Base-by-base conservation (phyloP, 1,140 invertebrate species). In the Cephus cinctus region DNA sequence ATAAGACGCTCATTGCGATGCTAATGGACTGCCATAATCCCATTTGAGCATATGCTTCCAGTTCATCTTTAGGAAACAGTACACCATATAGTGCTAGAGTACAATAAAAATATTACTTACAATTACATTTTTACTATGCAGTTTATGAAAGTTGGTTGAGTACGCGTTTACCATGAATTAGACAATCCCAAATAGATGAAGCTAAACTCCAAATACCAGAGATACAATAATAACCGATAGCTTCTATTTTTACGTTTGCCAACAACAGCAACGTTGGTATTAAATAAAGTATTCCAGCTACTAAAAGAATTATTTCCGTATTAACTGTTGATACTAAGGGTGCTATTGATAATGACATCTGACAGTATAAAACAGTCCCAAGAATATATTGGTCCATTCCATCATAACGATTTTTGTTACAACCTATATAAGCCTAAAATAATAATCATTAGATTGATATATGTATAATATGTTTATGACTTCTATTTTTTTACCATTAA, bases 151-250 rank as follows among this genome's bases (percentile, higher is more conserved):
- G n/a, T n/a, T n/a, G n/a, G n/a, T n/a, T n/a, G n/a, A n/a, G n/a
- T n/a, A n/a, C n/a, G n/a, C n/a, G n/a, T n/a, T 43, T 45, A 45
- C 43, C 43, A 23, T 45, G 38, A 14, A 45, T 20, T 36, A 45
- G 11, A 36, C 43, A 45, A 36, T 45, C 43, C 43, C 43, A 45
- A 12, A 23, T 45, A 4, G 43, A 45, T 3, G 43, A 45, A 11
- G 43, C 43, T 11, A 45, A 16, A 14, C 43, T 23, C 43, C 43
- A 45, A 15, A 36, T 25, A 8, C 32, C 43, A 11, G 43, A 45
- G 1, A 45, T 35, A 25, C 16, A 21, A 35, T 45, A 45, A 45
- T 45, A 45, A 5, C 32, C 43, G 21, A 45, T 45, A 20, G 38
- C 5, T 2, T 16, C 16, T 0, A 36, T 36, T 2, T 25, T 20